These are phyloP conservation scores for Eulimnadia texana DNA, from an alignment of 1,140 invertebrate species.

Conservation along the genomic window DNA sequence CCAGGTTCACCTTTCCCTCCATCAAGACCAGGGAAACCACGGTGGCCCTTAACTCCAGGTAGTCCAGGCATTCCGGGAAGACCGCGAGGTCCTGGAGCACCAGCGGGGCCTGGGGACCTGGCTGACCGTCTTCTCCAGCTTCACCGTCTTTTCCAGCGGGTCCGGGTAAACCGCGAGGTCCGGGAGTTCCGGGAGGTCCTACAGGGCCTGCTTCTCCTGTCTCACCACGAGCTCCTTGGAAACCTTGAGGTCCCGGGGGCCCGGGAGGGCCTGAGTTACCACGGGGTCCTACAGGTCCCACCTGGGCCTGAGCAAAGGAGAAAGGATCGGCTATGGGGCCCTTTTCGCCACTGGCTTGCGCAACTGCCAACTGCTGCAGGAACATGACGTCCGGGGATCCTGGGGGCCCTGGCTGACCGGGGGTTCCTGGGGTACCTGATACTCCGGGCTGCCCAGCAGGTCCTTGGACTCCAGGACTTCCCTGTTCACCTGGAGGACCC, in stretches of 20 bases:
- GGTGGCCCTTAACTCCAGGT: conserved; percentile 33
- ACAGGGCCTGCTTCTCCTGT: conserved; percentile 50
- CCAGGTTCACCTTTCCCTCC: conserved; percentile 63
- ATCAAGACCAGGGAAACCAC: conserved; percentile 58
- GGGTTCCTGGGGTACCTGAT: conserved; percentile 38
- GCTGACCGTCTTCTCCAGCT: conserved; percentile 50
- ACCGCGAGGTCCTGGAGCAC: conserved; percentile 51
- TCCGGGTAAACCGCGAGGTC: conserved; percentile 48
- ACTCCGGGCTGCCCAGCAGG: conserved; percentile 39
- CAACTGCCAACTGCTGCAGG: conserved; percentile 44
- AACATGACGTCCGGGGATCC: conserved; percentile 59
- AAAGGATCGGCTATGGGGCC: conserved; percentile 48
- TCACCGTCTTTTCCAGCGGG: conserved; percentile 60
- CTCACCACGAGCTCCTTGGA: conserved; percentile 53
- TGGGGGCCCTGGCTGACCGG: conserved; percentile 48
- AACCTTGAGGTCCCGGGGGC: conserved; percentile 64
- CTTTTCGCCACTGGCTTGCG: conserved; percentile 53
- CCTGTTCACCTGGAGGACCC: conserved; percentile 33
- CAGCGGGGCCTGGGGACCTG: conserved; percentile 42
- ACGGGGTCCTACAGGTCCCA: conserved; percentile 53
- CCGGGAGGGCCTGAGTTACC: conserved; percentile 53
- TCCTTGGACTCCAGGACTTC: conserved; percentile 39
- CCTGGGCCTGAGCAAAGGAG: conserved; percentile 57
- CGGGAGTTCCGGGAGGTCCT: conserved; percentile 38
- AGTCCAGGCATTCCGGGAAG: conserved; percentile 55